These are phyloP conservation scores for Pseudorhiza aurosa DNA, from an alignment of 30 jellyfish, hydroid and myxozoan genomes.

Conservation along the genomic window DNA sequence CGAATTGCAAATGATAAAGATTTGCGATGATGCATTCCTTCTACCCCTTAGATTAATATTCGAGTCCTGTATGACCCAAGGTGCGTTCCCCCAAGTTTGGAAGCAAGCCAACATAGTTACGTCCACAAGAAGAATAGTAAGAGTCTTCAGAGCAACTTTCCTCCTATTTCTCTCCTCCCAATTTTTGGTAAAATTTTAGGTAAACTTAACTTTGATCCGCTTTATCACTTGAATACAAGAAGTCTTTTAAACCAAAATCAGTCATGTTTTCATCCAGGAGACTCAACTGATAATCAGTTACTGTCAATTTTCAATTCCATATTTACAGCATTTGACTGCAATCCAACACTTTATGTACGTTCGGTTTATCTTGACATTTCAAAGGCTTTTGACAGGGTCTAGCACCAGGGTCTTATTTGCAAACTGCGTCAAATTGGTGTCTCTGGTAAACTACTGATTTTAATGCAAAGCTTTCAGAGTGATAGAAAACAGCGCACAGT, in stretches of 20 bases:
- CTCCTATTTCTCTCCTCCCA: constrained; percentile 55
- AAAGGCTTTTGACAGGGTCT: not conserved
- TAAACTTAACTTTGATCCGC: constrained; percentile 25
- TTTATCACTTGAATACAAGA: constrained; percentile 12
- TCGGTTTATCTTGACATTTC: not conserved
- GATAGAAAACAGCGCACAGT: not conserved
- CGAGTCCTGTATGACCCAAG: not conserved
- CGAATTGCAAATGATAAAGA: constrained; percentile 20
- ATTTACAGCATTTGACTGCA: not conserved
- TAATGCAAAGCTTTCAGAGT: not conserved
- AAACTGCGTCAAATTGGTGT: constrained; percentile 1
- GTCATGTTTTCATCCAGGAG: constrained; percentile 54
- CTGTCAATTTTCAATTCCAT: constrained; percentile 11
- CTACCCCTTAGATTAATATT: constrained; percentile 13
- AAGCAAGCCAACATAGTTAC: not conserved
- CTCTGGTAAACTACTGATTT: not conserved
- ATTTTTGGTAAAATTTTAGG: constrained; percentile 46
- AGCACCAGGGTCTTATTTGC: not conserved
- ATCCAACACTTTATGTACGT: not conserved
- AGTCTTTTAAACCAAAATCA: constrained; percentile 16
- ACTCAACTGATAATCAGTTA: constrained; percentile 13
- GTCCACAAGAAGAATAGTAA: constrained; percentile 9
- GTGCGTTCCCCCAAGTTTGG: constrained; percentile 32
- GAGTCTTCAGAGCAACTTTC: not conserved
- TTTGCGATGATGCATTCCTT: constrained; percentile 29